phyloP scores from a whole-genome alignment of 2,113 vertebrate species.

The Nycticryphes semicollaris region DNA sequence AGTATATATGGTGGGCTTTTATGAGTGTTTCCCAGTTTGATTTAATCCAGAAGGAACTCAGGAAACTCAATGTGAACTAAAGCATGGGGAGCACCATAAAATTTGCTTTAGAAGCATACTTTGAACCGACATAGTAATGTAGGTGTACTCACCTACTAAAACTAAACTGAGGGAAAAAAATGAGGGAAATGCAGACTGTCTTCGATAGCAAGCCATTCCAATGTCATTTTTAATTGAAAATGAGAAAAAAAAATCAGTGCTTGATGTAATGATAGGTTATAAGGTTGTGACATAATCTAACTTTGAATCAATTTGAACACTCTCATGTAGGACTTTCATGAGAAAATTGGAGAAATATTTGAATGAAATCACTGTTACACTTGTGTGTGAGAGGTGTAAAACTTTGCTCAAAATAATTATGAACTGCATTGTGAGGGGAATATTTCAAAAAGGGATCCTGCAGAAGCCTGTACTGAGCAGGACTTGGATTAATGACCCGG shows the following conservation, averaged over 20 bases:
- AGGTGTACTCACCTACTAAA: neutral
- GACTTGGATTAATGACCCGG: neutral
- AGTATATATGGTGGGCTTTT: neutral
- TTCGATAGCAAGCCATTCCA: neutral
- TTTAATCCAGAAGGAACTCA: neutral
- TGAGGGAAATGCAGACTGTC: neutral
- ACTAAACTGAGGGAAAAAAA: neutral
- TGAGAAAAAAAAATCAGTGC: neutral
- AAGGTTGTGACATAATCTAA: neutral
- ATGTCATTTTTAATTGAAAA: neutral
- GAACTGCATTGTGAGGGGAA: neutral
- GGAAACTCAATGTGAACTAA: neutral
- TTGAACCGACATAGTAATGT: neutral
- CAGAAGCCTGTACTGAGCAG: neutral
- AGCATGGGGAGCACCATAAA: neutral
- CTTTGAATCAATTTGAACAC: neutral
- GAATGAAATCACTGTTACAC: neutral
- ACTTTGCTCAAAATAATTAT: neutral
- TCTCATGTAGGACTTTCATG: neutral
- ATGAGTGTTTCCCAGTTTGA: neutral
- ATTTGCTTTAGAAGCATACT: neutral
- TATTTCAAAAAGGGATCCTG: neutral
- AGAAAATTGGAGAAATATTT: neutral
- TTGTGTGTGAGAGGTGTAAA: neutral
- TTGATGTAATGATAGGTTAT: neutral